A percentile compares a stretch with the other conserved stretches of the same genome.
Conservation (phyloP, 2,113 vertebrate genomes). For the Odontesthes bonariensis region DNA sequence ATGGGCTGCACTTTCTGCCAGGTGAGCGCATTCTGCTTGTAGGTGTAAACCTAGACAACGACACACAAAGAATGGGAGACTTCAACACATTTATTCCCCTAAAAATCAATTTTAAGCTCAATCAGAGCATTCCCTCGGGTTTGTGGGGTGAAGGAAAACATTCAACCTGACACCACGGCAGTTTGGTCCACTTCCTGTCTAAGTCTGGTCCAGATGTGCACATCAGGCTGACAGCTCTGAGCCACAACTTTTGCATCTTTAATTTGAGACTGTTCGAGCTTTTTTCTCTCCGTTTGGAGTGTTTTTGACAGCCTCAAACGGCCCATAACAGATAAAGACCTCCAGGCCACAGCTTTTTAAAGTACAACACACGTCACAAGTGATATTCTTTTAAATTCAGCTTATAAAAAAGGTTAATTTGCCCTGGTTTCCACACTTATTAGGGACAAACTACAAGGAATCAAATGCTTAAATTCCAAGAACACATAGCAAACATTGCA, state of each 20-base stretch:
- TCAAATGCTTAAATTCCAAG: neutral
- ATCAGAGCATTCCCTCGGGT: too few relatives aligned
- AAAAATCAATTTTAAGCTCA: too few relatives aligned
- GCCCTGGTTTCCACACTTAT: neutral
- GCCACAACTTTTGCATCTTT: neutral
- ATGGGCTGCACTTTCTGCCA: slow-evolving; percentile 92
- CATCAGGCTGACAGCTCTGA: neutral
- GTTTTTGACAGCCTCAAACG: neutral
- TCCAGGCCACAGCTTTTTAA: neutral
- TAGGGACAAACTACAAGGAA: neutral
- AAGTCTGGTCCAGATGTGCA: slow-evolving; percentile 5
- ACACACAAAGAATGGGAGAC: too few relatives aligned
- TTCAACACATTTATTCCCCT: too few relatives aligned
- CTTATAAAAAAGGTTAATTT: neutral
- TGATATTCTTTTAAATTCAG: neutral
- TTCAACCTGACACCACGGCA: neutral
- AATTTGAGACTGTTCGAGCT: slow-evolving; percentile 13
- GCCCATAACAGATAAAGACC: neutral
- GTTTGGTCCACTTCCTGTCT: slow-evolving; percentile 15
- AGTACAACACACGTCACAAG: too few relatives aligned
- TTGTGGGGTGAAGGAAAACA: neutral
- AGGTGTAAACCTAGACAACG: slow-evolving; percentile 91
- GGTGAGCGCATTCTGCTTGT: slow-evolving; percentile 93
- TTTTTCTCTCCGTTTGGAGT: neutral
- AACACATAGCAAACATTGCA: slow-evolving; percentile 3